Conservation (phyloP, 2,113 vertebrate genomes). For the Symphodus melops region DNA sequence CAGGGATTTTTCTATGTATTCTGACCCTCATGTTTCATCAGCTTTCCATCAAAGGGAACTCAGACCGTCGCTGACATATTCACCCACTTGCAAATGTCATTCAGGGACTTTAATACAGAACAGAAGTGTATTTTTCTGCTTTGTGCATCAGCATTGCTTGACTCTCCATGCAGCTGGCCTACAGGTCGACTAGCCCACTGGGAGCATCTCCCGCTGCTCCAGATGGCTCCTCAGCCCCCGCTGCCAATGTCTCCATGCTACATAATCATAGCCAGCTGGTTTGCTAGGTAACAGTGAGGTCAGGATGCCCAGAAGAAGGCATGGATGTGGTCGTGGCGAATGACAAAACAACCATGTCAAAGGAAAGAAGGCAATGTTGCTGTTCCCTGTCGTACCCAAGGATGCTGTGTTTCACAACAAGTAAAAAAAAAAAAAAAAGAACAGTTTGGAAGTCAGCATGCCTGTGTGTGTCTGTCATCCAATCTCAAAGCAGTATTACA, state of each 20-base stretch:
- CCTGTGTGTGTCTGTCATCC: background rate
- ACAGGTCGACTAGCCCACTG: constrained; percentile 55
- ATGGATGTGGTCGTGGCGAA: constrained; percentile 26
- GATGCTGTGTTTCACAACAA: background rate
- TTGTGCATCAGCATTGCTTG: constrained; percentile 1
- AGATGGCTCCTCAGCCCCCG: constrained; percentile 61
- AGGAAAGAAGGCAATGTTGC: constrained; percentile 1
- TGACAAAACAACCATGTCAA: constrained; percentile 8
- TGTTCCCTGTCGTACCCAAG: background rate
- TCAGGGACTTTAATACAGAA: background rate
- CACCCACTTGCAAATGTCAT: constrained; percentile 3
- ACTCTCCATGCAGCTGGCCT: constrained; percentile 25
- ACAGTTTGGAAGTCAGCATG: background rate
- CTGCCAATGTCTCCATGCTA: constrained; percentile 60
- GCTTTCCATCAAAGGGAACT: background rate
- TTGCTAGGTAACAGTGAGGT: constrained; percentile 64
- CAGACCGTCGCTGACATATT: constrained; percentile 1
- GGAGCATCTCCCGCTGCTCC: constrained; percentile 55
- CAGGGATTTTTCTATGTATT: background rate
- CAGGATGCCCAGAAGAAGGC: constrained; percentile 50
- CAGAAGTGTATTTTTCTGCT: background rate
- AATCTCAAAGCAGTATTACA: background rate
- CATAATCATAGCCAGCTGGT: constrained; percentile 77
- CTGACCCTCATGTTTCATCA: background rate
- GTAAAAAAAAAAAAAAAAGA: background rate